Percentiles rank a stretch among this genome's conserved stretches.
Evolutionary conservation across 1,140 invertebrate species (phyloP).

Genomic region (Drosophila grimshawi): DNA sequence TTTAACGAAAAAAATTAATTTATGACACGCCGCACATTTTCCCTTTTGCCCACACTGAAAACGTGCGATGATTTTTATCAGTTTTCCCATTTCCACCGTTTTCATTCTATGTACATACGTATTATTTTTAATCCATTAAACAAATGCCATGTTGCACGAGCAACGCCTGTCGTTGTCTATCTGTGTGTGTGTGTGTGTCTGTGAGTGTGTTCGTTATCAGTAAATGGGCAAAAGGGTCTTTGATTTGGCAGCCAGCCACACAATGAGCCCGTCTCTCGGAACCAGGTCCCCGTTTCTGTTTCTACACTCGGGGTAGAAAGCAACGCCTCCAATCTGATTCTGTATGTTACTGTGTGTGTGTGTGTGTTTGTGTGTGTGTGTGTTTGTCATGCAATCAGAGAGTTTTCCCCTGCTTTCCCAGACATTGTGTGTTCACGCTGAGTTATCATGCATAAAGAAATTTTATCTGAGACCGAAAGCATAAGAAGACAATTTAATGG

Average conservation of each 20-base stretch:
- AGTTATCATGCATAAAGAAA: slow-evolving; percentile 66
- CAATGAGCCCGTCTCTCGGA: slow-evolving; percentile 44
- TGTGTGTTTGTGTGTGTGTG: slow-evolving; percentile 4
- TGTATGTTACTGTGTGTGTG: neutral
- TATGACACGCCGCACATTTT: slow-evolving; percentile 77
- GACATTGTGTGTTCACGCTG: slow-evolving; percentile 57
- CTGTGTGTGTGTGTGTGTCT: slow-evolving; percentile 10
- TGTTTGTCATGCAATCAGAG: slow-evolving; percentile 59
- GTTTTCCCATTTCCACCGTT: slow-evolving; percentile 19
- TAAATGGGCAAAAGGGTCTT: slow-evolving; percentile 69
- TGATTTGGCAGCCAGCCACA: slow-evolving; percentile 59
- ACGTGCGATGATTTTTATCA: slow-evolving; percentile 76
- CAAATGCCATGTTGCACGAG: slow-evolving; percentile 71
- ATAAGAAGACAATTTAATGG: slow-evolving; percentile 63
- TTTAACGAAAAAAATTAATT: slow-evolving; percentile 71
- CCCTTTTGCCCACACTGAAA: slow-evolving; percentile 59
- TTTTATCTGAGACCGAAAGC: slow-evolving; percentile 38
- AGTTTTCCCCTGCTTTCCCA: slow-evolving; percentile 33
- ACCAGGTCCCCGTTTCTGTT: slow-evolving; percentile 3
- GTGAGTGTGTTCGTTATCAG: slow-evolving; percentile 67
- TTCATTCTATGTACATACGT: slow-evolving; percentile 50
- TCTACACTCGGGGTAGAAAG: slow-evolving; percentile 53
- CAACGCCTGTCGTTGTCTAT: slow-evolving; percentile 27
- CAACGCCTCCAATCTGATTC: slow-evolving; percentile 59
- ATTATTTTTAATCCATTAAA: slow-evolving; percentile 83